Conservation (phyloP, 2,888 invertebrate species). For the Pseudococcus longispinus region DNA sequence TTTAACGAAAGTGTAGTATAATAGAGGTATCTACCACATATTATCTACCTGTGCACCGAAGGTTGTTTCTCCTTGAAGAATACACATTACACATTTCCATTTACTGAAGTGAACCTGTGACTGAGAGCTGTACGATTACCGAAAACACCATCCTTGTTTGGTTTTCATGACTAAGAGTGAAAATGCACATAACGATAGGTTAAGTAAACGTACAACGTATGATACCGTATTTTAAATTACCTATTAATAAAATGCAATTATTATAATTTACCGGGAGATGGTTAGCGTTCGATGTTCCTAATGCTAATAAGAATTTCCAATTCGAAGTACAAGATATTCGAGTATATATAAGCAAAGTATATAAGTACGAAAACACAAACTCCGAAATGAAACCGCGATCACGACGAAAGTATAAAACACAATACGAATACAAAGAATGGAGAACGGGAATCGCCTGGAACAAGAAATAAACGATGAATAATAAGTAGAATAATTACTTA, state of each 20-base stretch:
- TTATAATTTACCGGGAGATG: background rate
- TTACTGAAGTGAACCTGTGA: background rate
- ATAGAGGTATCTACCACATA: background rate
- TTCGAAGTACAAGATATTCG: background rate
- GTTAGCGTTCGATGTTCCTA: background rate
- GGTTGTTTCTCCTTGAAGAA: background rate
- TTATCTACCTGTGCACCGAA: background rate
- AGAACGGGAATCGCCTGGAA: too few species aligned
- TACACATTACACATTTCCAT: slow-evolving; percentile 7
- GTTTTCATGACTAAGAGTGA: background rate
- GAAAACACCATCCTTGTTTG: background rate
- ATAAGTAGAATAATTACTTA: too few species aligned
- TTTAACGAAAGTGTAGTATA: background rate
- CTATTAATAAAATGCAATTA: background rate
- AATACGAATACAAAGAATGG: background rate
- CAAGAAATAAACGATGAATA: too few species aligned
- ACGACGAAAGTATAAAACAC: background rate
- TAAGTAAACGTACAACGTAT: background rate
- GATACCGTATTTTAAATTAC: too few species aligned
- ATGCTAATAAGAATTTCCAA: background rate
- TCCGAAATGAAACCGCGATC: background rate
- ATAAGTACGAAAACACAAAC: background rate
- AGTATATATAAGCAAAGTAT: too few species aligned
- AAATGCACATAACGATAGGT: slow-evolving; percentile 7
- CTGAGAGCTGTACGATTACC: background rate